Conservation (phyloP, 2,888 invertebrate genomes). For the Strigamia crassipes region DNA sequence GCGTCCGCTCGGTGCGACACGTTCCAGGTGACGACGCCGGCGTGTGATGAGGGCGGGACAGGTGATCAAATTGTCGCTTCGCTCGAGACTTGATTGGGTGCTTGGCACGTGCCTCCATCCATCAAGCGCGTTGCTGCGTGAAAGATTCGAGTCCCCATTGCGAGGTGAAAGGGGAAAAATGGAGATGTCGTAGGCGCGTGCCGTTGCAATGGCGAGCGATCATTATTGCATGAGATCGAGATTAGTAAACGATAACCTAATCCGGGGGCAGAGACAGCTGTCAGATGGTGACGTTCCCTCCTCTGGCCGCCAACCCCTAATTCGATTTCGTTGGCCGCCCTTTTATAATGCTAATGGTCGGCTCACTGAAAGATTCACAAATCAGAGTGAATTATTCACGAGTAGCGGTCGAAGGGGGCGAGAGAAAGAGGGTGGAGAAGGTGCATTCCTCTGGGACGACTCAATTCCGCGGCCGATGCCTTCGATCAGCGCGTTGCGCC, state of each 20-base stretch:
- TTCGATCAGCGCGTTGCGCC: conserved; percentile 44
- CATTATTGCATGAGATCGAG: conserved; percentile 47
- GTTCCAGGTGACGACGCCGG: conserved; percentile 40
- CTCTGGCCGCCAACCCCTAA: conserved; percentile 38
- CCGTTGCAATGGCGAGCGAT: conserved; percentile 24
- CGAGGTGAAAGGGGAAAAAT: conserved; percentile 38
- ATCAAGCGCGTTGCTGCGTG: conserved; percentile 36
- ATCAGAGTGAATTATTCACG: conserved; percentile 48
- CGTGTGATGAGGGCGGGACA: conserved; percentile 42
- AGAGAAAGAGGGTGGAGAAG: not conserved
- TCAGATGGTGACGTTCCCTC: conserved; percentile 45
- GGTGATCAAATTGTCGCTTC: conserved; percentile 42
- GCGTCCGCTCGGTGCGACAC: conserved; percentile 39
- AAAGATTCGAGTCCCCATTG: conserved; percentile 29
- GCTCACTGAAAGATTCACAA: conserved; percentile 47
- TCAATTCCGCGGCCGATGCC: conserved; percentile 46
- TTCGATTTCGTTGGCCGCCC: conserved; percentile 47
- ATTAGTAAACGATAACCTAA: conserved; percentile 47
- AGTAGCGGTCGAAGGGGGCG: conserved; percentile 24
- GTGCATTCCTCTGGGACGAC: conserved; percentile 44
- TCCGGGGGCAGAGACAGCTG: conserved; percentile 38
- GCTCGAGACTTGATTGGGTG: conserved; percentile 42
- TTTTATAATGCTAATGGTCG: conserved; percentile 48
- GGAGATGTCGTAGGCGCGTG: conserved; percentile 25
- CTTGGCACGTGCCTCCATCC: conserved; percentile 40